These are phyloP conservation scores for Diplazon laetatorius DNA, from an alignment of 2,888 invertebrate genomes.

Conservation along the genomic window DNA sequence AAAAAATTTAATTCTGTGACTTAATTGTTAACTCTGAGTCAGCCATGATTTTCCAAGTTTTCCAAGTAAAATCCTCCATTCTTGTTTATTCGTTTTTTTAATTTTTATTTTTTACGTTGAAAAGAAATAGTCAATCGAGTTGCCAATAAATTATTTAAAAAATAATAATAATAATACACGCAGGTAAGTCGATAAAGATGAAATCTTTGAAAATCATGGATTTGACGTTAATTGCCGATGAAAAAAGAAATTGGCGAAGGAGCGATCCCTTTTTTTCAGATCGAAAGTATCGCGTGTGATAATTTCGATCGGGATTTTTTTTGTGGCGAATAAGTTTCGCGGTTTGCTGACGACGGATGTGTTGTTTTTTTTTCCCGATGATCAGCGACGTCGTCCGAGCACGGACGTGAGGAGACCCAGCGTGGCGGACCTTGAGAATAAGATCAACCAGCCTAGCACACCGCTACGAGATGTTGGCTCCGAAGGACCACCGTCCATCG, in stretches of 20 bases:
- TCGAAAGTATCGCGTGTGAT: not conserved
- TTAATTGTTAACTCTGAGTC: slow-evolving; percentile 35
- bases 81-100: not conserved
- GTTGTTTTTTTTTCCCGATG: slow-evolving; percentile 34
- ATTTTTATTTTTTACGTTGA: too few relatives aligned
- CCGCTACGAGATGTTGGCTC: slow-evolving; percentile 92
- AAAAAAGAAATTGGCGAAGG: not conserved
- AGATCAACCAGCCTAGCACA: slow-evolving; percentile 95
- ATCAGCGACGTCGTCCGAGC: slow-evolving; percentile 92
- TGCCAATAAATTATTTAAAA: not conserved
- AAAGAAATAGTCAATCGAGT: not conserved
- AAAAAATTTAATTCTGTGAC: slow-evolving; percentile 25
- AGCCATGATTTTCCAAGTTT: slow-evolving; percentile 44
- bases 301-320: slow-evolving; percentile 10
- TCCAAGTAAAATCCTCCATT: not conserved
- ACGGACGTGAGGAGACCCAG: slow-evolving; percentile 95
- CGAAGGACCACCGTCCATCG: slow-evolving; percentile 93
- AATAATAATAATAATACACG: not conserved
- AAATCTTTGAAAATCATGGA: slow-evolving; percentile 46
- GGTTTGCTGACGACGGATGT: slow-evolving; percentile 26
- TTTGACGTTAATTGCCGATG: slow-evolving; percentile 15
- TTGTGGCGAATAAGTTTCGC: not conserved
- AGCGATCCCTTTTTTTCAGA: too few relatives aligned
- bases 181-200: slow-evolving; percentile 52
- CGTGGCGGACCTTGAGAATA: slow-evolving; percentile 94